Percentiles rank a stretch among this genome's conserved stretches.
Evolutionary conservation across 2,113 vertebrate genomes (phyloP).

Genomic region (Pachypanchax playfairii): DNA sequence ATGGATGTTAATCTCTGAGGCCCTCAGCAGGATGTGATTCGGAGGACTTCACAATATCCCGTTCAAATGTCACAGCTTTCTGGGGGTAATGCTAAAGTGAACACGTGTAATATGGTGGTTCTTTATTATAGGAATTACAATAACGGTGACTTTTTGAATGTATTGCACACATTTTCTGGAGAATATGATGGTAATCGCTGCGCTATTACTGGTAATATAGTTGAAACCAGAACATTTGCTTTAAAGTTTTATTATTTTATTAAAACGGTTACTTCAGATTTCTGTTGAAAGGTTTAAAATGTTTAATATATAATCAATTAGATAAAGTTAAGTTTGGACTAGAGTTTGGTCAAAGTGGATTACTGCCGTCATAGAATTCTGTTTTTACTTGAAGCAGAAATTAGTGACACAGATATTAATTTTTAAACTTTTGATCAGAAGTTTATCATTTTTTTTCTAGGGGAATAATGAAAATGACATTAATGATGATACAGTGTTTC

Average conservation of each 20-base stretch:
- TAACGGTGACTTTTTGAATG: slow-evolving; percentile 14
- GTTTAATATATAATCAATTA: no score
- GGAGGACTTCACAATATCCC: slow-evolving; percentile 29
- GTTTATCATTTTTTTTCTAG: no score
- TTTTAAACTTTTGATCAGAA: no score
- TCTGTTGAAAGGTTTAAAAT: no score
- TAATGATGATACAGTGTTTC: no score
- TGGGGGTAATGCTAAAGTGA: slow-evolving; percentile 19
- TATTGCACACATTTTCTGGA: background rate
- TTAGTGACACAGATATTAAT: no score
- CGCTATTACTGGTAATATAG: background rate
- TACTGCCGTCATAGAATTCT: no score
- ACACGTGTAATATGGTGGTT: background rate
- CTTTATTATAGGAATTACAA: slow-evolving; percentile 21
- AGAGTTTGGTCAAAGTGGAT: no score
- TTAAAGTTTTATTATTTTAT: slow-evolving; percentile 33
- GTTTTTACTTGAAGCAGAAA: no score
- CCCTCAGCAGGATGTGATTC: slow-evolving; percentile 41
- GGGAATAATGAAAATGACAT: no score
- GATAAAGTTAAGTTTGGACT: no score
- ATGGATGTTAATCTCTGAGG: slow-evolving; percentile 58
- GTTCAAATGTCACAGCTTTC: slow-evolving; percentile 50
- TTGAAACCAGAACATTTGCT: background rate
- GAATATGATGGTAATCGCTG: background rate
- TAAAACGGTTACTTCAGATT: slow-evolving; percentile 14